phyloP scores from a whole-genome alignment of 2,113 vertebrate species.

The Sinocyclocheilus grahami region DNA sequence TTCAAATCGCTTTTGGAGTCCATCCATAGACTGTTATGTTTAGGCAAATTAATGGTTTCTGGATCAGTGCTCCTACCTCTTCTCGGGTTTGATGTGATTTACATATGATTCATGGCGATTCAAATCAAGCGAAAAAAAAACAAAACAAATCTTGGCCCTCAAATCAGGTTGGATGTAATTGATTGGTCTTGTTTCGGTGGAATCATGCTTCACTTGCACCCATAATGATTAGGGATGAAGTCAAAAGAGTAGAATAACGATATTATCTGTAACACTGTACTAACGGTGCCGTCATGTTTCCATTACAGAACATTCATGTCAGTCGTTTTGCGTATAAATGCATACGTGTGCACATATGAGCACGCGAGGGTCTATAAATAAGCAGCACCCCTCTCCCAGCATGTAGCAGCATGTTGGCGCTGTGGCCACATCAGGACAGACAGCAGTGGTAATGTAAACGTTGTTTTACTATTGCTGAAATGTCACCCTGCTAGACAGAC shows the following conservation, averaged over 20 bases:
- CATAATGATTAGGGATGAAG: slow-evolving; percentile 36
- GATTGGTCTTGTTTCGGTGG: slow-evolving; percentile 37
- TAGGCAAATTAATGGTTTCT: slow-evolving; percentile 19
- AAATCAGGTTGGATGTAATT: slow-evolving; percentile 36
- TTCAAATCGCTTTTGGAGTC: background rate
- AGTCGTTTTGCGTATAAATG: background rate
- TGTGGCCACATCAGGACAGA: slow-evolving; percentile 11
- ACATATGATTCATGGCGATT: slow-evolving; percentile 41
- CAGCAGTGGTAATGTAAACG: slow-evolving; percentile 51
- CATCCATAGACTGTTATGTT: background rate
- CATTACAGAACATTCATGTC: background rate
- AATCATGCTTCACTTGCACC: slow-evolving; percentile 40
- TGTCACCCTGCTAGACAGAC: slow-evolving; percentile 45
- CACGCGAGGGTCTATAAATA: slow-evolving; percentile 18
- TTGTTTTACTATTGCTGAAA: slow-evolving; percentile 50
- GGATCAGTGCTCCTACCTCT: slow-evolving; percentile 40
- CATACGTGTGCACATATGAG: slow-evolving; percentile 63
- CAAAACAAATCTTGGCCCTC: slow-evolving; percentile 66
- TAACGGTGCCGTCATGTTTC: background rate
- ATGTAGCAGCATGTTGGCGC: slow-evolving; percentile 11
- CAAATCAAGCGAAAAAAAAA: slow-evolving; percentile 67
- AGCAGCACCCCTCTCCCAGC: background rate
- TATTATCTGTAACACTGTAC: slow-evolving; percentile 15
- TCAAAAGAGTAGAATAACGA: slow-evolving; percentile 66
- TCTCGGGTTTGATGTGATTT: slow-evolving; percentile 33